Conservation (phyloP, 1,140 invertebrate species). For the Lasioglossum albipes region DNA sequence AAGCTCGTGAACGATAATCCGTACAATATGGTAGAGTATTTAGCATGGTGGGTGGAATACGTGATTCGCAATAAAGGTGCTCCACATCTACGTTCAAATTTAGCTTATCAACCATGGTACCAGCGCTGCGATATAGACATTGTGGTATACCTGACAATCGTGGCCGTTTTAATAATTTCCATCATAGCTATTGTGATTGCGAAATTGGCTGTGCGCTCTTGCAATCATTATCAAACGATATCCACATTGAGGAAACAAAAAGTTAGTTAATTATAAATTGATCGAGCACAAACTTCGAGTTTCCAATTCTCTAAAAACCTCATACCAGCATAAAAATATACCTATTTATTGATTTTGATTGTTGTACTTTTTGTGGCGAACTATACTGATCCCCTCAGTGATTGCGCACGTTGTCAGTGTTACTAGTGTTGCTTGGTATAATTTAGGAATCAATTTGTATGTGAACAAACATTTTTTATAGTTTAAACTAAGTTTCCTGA, state of each 20-base stretch:
- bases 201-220: neutral
- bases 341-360: neutral
- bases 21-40: conserved; percentile 72
- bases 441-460: too few species aligned
- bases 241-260: neutral
- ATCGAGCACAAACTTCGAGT: neutral
- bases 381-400: too few species aligned
- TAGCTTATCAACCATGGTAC: conserved; percentile 73
- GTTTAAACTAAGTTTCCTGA: too few species aligned
- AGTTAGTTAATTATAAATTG: neutral
- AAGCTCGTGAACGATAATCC: conserved; percentile 75
- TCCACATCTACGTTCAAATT: conserved; percentile 73
- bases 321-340: neutral
- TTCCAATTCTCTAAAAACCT: too few species aligned
- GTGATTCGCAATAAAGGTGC: conserved; percentile 80
- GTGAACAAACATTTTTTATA: too few species aligned
- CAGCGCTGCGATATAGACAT: conserved; percentile 67
- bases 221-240: neutral
- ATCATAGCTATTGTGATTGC: accelerated
- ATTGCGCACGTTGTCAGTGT: too few species aligned
- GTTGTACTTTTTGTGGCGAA: neutral
- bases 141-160: conserved; percentile 53
- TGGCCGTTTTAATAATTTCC: conserved; percentile 19
- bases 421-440: too few species aligned
- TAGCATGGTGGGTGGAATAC: conserved; percentile 82